phyloP scores from a whole-genome alignment of 2,797 vertebrate genomes.

The Clarias laeviceps region DNA sequence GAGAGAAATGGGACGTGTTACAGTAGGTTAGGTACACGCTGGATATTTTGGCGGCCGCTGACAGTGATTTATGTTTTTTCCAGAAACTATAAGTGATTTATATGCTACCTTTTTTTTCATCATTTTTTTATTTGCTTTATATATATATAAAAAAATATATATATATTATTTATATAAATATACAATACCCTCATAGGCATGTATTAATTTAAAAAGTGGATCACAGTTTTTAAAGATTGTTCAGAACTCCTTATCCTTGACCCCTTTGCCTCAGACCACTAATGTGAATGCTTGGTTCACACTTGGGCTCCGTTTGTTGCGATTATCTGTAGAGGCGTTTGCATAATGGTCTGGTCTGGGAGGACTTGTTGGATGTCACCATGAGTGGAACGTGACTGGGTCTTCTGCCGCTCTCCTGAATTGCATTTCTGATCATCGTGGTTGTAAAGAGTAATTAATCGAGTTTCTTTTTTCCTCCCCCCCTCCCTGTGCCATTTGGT shows the following conservation, averaged over 20 bases:
- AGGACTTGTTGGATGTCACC: not conserved
- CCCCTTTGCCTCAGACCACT: no score
- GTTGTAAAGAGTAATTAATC: not conserved
- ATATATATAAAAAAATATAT: no score
- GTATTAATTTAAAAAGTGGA: not conserved
- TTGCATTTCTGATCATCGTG: not conserved
- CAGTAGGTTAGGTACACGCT: constrained; percentile 60
- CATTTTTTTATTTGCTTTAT: constrained; percentile 17
- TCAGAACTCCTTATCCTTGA: not conserved
- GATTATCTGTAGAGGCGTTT: no score
- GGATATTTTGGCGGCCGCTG: constrained; percentile 71
- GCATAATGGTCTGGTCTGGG: no score
- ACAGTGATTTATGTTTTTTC: constrained; percentile 81
- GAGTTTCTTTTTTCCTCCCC: not conserved
- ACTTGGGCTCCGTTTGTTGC: not conserved
- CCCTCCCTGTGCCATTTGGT: not conserved
- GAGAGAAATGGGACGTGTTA: constrained; percentile 78
- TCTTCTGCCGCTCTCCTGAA: not conserved
- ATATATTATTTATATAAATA: constrained; percentile 2
- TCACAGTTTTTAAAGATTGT: not conserved
- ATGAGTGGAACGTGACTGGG: not conserved
- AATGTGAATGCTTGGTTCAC: no score
- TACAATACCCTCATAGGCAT: not conserved
- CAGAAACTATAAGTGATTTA: constrained; percentile 77
- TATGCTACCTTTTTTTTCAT: constrained; percentile 72